Evolutionary conservation across 1,140 invertebrate genomes (phyloP), one percentile per base, ranked within the genome.

Genomic region (Macrotrachela quadricornifera): DNA sequence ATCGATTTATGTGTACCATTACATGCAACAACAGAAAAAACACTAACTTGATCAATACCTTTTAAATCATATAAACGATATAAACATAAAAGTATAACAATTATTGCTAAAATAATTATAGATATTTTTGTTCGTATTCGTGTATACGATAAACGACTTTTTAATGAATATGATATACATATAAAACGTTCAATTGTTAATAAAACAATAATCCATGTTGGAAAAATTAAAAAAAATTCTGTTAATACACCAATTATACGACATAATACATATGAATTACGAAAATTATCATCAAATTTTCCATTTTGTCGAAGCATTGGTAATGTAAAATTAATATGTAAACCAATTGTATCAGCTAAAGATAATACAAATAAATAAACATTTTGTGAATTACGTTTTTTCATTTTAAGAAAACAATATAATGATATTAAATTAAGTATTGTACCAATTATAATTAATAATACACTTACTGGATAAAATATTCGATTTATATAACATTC

Each of bases 341-440:
- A 17, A 36, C 46, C 46, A 30, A 53, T 30, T n/a, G 46, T 21
- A 38, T 53, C 51, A n/a, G 45, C 36, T 10, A 53, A 36, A 11
- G 44, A 46, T 12, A 53, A 36, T 36, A 44, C 51, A 11, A 37
- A 39, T 10, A 53, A 30, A 38, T 53, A 53, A 21, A 53, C 44
- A 36, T 53, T 53, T 36, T 53, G 51, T n/a, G 51, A 53, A 36
- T 48, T 47, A 1, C 51, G 30, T 42, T 53, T 53, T 40, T 47
- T 53, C 45, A 47, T 53, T 14, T 44, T 40, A 21, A 46, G 46
- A 48, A 53, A 53, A 46, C 45, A 47, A 15, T 17, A 44, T 16
- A 53, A 53, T 4, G 21, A 46, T 6, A 53, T 36, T 2, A 36
- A 14, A 15, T 53, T 53, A 13, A 53, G 18, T 30, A 53, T 36